Evolutionary conservation across 2,888 invertebrate species (phyloP), one percentile per base, ranked within the genome.

Genomic region (Rutpela maculata): DNA sequence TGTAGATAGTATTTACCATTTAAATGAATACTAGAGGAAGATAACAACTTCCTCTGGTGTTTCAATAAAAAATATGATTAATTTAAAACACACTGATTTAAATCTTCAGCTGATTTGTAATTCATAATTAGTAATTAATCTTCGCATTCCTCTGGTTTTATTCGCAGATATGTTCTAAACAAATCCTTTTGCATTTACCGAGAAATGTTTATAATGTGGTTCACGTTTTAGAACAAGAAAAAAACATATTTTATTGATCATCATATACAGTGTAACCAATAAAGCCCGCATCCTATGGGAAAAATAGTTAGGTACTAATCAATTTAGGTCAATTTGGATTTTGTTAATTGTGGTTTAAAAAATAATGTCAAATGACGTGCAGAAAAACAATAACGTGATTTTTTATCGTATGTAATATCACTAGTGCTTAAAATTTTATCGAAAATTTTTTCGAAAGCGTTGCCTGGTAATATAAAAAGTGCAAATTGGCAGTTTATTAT

Each of bases 111-210:
- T 77, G 77, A 77, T 70, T 74, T 74, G 77, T 77, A 71, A 66
- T 74, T 68, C 67, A 70, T 77, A 77, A 77, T 77, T 77, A 75
- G 77, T 50, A 57, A 75, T 75, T 70, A 75, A 70, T 75, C 70
- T 57, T 55, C 62, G 67, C 74, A 77, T 77, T 75, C 74, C 71
- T 77, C 26, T 63, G 75, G 70, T 75, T 69, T 65, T 63, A 70
- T 70, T 70, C 65, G 66, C 66, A 67, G 63, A 72, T 62, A 18
- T 70, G n/a, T 12, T 59, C 6, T 7, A 9, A 56, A 43, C 12
- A 43, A 43, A 43, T 43, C 43, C 43, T 43, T 43, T 43, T 15
- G 12, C 43, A 43, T 43, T 43, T 43, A 15, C 43, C 43, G 43
- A 43, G 43, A 43, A 43, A 43, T 43, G 43, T 43, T 43, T 12